Base-by-base conservation (phyloP, 1,140 invertebrate genomes). In the Ceratosolen fusciceps region DNA sequence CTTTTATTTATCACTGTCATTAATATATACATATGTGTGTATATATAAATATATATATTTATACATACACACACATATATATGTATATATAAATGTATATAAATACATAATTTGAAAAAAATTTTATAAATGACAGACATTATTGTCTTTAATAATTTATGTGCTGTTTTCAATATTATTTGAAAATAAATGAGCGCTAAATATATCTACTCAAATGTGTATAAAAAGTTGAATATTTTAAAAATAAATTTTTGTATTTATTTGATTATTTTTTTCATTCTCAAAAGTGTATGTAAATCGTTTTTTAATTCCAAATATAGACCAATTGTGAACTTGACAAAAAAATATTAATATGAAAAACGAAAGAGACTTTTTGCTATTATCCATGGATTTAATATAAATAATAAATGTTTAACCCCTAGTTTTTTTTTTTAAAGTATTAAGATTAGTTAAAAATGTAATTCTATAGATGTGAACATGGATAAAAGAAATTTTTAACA, bases 201-300 rank as follows among this genome's bases (percentile, higher is more conserved):
- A 68, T 26, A 62, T 54, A 67, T 24, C 16, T 19, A 77, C 21
- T 67, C 7, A 19, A 60, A 49, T 29, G n/a, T 78, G 70, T 79
- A 73, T n/a, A 68, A 65, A 73, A 73, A 34, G 1, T 54, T 70
- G 24, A 47, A 71, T 10, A 65, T 62, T 73, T 79, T 73, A 31
- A 39, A 77, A 72, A 65, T 73, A 79, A 73, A 73, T 60, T 72
- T 73, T 79, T 79, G 43, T 65, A 73, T 54, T 24, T 52, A 56
- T 71, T 74, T n/a, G 4, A 58, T 21, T 56, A 47, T 70, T 47
- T 0, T n/a, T 14, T 70, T 70, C 9, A 70, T 70, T 70, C 1
- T 31, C n/a, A n/a, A n/a, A n/a, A n/a, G n/a, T n/a, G n/a, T n/a
- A n/a, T n/a, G n/a, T n/a, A n/a, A n/a, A n/a, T n/a, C n/a, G n/a